These are phyloP conservation scores for Erannis defoliaria DNA, from an alignment of 2,888 invertebrate genomes.

Conservation along the genomic window DNA sequence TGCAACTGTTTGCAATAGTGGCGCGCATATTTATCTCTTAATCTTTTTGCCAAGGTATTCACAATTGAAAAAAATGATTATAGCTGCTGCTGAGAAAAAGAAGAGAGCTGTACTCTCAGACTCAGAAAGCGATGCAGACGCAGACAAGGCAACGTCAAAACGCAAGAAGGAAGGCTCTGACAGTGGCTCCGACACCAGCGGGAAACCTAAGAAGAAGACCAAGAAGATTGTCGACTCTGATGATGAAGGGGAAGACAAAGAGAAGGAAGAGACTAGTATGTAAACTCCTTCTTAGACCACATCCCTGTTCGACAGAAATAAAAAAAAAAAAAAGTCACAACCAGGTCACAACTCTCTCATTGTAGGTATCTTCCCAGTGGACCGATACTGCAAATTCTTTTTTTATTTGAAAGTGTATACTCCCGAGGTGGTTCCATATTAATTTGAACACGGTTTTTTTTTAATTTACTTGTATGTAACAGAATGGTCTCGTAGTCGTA, in stretches of 20 bases:
- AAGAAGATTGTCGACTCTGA: constrained; percentile 89
- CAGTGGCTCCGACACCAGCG: constrained; percentile 77
- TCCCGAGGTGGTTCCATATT: too few relatives aligned
- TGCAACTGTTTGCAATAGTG: too few relatives aligned
- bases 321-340: too few relatives aligned
- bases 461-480: too few relatives aligned
- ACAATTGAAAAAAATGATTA: neutral
- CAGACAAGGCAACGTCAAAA: constrained; percentile 61
- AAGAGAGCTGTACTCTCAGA: constrained; percentile 81
- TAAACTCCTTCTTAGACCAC: too few relatives aligned
- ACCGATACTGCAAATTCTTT: too few relatives aligned
- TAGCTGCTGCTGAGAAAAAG: constrained; percentile 67
- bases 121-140: constrained; percentile 78
- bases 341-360: too few relatives aligned
- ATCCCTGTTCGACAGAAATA: too few relatives aligned
- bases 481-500: too few relatives aligned
- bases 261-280: constrained; percentile 71
- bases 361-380: too few relatives aligned
- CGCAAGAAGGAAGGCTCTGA: constrained; percentile 79
- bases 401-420: too few relatives aligned
- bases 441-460: too few relatives aligned
- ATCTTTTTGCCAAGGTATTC: neutral
- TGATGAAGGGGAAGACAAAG: constrained; percentile 84
- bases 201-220: constrained; percentile 80
- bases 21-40: neutral